Evolutionary conservation across 2,113 vertebrate species (phyloP).

Genomic region (Tapirus terrestris): DNA sequence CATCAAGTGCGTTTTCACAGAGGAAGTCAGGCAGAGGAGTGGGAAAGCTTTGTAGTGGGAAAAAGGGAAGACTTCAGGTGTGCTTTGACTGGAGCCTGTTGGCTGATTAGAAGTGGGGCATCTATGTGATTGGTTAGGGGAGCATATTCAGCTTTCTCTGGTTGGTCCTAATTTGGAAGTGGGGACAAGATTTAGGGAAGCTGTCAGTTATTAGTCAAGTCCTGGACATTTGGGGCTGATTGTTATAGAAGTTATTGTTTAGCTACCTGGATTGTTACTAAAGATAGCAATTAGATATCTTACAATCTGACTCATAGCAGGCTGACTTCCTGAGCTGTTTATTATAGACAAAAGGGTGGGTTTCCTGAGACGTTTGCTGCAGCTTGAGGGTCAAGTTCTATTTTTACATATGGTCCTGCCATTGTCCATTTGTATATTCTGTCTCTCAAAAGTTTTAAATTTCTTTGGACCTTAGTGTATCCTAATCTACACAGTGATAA

Average conservation of each 20-base stretch:
- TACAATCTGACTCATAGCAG: not conserved
- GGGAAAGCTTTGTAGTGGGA: not conserved
- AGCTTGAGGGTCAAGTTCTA: not conserved
- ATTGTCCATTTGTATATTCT: not conserved
- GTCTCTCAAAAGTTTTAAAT: not conserved
- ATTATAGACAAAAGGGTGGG: not conserved
- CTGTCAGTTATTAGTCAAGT: not conserved
- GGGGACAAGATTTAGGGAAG: not conserved
- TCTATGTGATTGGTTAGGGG: not conserved
- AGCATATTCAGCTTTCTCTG: not conserved
- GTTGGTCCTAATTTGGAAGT: not conserved
- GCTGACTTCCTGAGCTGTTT: not conserved
- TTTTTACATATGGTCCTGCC: not conserved
- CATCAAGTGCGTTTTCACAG: not conserved
- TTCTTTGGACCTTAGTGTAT: not conserved
- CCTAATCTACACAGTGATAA: not conserved
- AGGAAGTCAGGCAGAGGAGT: not conserved
- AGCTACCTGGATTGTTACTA: not conserved
- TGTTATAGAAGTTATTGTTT: not conserved
- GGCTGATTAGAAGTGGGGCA: not conserved
- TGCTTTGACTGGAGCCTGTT: not conserved
- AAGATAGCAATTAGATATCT: not conserved
- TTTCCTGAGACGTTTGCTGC: not conserved
- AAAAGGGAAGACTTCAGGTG: not conserved
- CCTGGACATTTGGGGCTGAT: not conserved